Base-by-base conservation (phyloP, 2,113 vertebrate genomes). In the Lepisosteus oculatus region DNA sequence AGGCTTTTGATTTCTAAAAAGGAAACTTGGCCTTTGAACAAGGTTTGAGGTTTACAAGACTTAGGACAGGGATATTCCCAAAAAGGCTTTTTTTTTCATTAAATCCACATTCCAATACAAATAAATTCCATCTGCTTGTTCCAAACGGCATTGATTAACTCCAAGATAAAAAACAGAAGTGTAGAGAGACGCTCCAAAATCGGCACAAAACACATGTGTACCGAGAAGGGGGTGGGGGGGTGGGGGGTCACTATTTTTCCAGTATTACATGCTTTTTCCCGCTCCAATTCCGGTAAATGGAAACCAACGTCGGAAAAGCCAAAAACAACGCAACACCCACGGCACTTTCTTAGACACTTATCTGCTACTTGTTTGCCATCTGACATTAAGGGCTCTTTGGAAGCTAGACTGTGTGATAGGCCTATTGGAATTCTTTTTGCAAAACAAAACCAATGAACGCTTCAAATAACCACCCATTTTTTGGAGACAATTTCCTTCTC, bases 21-120 rank as follows among this genome's bases (percentile, higher is more conserved):
- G 72, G 47, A 67, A 70, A 61, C 55, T 74, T 74, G 78, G 68
- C 72, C 61, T 71, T 67, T 59, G 6, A 74, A 69, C 62, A 57
- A 54, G 73, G 67, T 43, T 84, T 85, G 80, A 81, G 79, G 83
- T 86, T 89, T 76, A 88, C 80, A 62, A 75, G 81, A 85, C 87
- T 83, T 76, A 77, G 81, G 78, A 69, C 11, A 14, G 64, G 8
- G 71, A 85, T 79, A 83, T 76, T 86, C 82, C 84, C 79, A 55
- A 51, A 72, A 75, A 69, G 78, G 76, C 77, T 73, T 61, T 17
- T 51, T 51, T 51, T 51, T 55, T 85, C 12, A 43, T 68, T 47
- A 72, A 55, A 79, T 72, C 72, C 57, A 67, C 42, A 65, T 72
- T 80, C 80, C 69, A 62, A 74, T 68, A 75, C 62, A 74, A 78